These are phyloP conservation scores for Cybosia mesomella DNA, from an alignment of 2,888 invertebrate genomes.

Conservation along the genomic window DNA sequence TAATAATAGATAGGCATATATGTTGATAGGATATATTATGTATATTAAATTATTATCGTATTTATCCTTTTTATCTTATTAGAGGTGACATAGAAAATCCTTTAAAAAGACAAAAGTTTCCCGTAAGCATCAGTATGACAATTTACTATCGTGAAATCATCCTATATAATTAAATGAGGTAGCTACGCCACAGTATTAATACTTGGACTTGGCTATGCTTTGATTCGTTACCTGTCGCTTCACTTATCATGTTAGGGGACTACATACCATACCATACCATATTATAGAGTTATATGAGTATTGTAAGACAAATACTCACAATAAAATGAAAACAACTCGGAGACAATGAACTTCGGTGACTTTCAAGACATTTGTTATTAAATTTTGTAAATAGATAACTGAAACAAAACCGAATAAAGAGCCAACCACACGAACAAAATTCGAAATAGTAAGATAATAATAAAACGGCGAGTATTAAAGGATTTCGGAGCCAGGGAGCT, in stretches of 20 bases:
- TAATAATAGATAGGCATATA: no score
- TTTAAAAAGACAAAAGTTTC: no score
- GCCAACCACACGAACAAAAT: conserved; percentile 48
- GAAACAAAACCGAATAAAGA: conserved; percentile 27
- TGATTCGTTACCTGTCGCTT: neutral
- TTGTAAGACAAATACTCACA: neutral
- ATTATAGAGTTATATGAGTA: no score
- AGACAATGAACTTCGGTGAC: neutral
- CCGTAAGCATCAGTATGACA: no score
- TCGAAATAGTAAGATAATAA: conserved; percentile 70
- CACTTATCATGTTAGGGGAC: neutral
- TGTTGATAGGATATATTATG: no score
- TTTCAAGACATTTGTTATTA: neutral
- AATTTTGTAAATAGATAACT: neutral
- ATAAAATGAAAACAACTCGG: neutral
- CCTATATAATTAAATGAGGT: no score
- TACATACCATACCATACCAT: no score
- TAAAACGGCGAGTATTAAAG: conserved; percentile 62
- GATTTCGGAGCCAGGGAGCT: conserved; percentile 48
- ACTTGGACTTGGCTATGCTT: no score
- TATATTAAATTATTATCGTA: neutral
- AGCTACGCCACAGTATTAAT: no score
- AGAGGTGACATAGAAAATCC: no score
- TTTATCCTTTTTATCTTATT: no score
- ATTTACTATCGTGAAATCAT: no score